phyloP scores from a whole-genome alignment of 2,113 vertebrate genomes.

The Chroicocephalus ridibundus region DNA sequence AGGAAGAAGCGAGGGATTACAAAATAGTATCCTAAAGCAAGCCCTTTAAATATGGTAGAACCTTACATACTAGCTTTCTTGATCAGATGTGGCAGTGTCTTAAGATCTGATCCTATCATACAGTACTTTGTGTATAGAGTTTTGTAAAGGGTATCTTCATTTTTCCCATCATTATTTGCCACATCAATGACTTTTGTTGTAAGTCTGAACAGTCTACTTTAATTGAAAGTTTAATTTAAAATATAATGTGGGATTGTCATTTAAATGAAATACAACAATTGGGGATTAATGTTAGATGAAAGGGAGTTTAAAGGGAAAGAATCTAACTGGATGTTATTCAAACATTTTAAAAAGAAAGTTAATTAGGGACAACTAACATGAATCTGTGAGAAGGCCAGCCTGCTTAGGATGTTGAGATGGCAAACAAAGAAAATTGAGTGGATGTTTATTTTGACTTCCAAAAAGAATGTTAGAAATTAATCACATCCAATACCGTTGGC shows the following conservation, averaged over 20 bases:
- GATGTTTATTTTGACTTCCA: conserved; percentile 54
- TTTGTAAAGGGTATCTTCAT: not conserved
- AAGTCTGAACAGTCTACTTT: not conserved
- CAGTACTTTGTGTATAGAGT: not conserved
- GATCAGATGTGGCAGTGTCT: not conserved
- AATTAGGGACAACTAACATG: not conserved
- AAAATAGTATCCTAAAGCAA: not conserved
- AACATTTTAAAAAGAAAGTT: conserved; percentile 6
- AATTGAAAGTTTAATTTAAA: conserved; percentile 29
- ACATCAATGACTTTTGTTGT: not conserved
- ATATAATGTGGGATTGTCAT: not conserved
- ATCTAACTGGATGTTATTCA: not conserved
- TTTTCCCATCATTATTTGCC: not conserved
- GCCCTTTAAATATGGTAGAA: not conserved
- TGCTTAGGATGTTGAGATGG: conserved; percentile 10
- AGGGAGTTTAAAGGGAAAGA: not conserved
- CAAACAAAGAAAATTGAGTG: conserved; percentile 38
- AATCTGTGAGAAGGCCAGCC: conserved; percentile 5
- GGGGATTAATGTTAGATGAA: not conserved
- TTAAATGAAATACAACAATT: conserved; percentile 18
- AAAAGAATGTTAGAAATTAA: conserved; percentile 48
- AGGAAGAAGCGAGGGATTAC: not conserved
- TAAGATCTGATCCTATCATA: not conserved
- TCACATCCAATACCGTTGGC: conserved; percentile 22
- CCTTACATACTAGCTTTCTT: not conserved